Evolutionary conservation across 2,113 vertebrate genomes (phyloP).

Genomic region (Lophius piscatorius): DNA sequence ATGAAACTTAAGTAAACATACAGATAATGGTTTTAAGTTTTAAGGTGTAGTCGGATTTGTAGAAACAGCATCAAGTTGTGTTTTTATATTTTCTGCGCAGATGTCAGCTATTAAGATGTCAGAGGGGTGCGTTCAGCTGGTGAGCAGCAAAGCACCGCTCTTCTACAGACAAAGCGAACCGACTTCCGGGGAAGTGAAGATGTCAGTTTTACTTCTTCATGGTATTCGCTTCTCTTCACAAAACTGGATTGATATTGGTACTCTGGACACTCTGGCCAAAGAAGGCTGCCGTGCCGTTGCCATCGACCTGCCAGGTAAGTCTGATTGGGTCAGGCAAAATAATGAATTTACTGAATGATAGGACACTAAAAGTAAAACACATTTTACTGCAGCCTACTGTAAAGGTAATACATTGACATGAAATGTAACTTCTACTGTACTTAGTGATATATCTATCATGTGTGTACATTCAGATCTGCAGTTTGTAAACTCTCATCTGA

Average conservation of each 20-base stretch:
- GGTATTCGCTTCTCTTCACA: constrained; percentile 94
- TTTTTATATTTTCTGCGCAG: constrained; percentile 20
- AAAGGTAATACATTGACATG: no score
- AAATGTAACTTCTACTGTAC: no score
- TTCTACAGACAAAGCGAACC: constrained; percentile 87
- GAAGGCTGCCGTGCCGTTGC: constrained; percentile 88
- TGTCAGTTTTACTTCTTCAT: constrained; percentile 88
- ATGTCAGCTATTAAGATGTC: constrained; percentile 81
- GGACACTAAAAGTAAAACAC: no score
- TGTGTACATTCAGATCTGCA: no score
- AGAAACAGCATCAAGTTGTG: not conserved
- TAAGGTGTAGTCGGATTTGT: not conserved
- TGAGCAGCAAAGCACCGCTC: constrained; percentile 80
- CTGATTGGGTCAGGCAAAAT: not conserved
- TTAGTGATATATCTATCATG: no score
- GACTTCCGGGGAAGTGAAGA: constrained; percentile 15
- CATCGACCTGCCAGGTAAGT: constrained; percentile 91
- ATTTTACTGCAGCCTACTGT: no score
- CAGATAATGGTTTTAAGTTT: not conserved
- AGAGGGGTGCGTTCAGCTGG: constrained; percentile 76
- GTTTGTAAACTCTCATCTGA: no score
- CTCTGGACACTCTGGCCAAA: constrained; percentile 84
- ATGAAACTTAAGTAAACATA: no score
- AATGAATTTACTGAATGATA: no score
- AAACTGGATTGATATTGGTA: constrained; percentile 88